phyloP scores from a whole-genome alignment of 2,797 vertebrate genomes.

The Tapirus indicus region DNA sequence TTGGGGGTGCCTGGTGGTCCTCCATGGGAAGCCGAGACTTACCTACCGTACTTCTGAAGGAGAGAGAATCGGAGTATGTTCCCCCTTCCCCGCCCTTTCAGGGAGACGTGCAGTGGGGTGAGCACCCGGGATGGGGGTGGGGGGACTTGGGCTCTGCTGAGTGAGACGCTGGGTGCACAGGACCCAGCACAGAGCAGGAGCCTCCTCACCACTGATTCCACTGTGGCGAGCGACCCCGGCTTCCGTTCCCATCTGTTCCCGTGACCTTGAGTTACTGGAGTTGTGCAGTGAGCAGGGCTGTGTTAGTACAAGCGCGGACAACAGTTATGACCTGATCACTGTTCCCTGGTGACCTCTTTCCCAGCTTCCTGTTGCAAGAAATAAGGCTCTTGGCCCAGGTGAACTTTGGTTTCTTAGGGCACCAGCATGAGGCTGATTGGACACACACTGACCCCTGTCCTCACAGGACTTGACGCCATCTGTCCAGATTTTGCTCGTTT shows the following conservation, averaged over 20 bases:
- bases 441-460: fast-evolving
- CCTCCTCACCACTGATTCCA: not conserved
- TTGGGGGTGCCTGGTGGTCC: not conserved
- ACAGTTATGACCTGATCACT: not conserved
- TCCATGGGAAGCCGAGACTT: not conserved
- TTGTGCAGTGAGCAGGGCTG: not conserved
- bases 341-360: not conserved
- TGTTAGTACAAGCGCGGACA: not conserved
- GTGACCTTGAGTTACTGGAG: not conserved
- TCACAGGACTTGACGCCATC: not conserved
- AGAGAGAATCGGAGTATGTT: not conserved
- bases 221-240: not conserved
- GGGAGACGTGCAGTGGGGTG: not conserved
- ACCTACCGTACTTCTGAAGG: not conserved
- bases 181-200: not conserved
- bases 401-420: not conserved
- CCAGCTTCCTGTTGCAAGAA: not conserved
- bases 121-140: not conserved
- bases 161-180: not conserved
- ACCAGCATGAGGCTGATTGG: not conserved
- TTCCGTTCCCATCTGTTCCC: fast-evolving
- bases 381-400: not conserved
- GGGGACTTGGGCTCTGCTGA: not conserved
- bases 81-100: not conserved
- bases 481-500: not conserved